Base-by-base conservation (phyloP, 2,113 vertebrate species). In the Onychostruthus taczanowskii region DNA sequence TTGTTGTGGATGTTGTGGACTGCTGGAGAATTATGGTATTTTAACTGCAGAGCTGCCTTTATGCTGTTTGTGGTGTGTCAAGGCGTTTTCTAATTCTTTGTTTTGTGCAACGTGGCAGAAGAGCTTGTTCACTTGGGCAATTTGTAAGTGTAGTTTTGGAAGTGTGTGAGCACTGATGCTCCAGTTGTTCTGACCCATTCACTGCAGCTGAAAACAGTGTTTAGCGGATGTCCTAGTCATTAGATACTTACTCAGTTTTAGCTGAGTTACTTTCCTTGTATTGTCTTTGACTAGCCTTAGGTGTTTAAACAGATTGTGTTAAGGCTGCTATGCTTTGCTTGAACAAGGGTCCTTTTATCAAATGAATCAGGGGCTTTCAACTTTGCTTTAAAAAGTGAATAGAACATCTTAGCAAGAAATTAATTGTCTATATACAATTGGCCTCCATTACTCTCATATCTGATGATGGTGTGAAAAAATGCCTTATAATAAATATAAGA, bases 81-180 rank as follows among this genome's bases (percentile, higher is more conserved):
- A 39, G 31, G 24, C 1, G 0, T 19, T 90, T 44, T 69, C 67
- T 62, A n/a, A 18, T 73, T 35, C 33, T 91, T 39, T 13, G 6
- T 68, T 84, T 56, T 70, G 43, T 62, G 8, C 17, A 26, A 3
- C 3, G 0, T 58, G 64, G n/a, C 15, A 43, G 56, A 66, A 76
- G 53, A 11, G 1, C 33, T 67, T 0, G 0, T 64, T 82, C 33
- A 52, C 13, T 14, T 63, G 43, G 56, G 37, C 0, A 1, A 0
- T 68, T 93, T 52, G 10, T 7, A 58, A 52, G 41, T 50, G 26
- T 69, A 26, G 15, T 43, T 77, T 90, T 91, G 46, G 24, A 76
- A 78, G 22, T 39, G 21, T 84, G 37, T 4, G 4, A 52, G 56
- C 8, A 2, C 22, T 72, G 63, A 8, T 90, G 61, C 31, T 87